These are phyloP conservation scores for Tigriopus japonicus DNA, from an alignment of 1,140 invertebrate genomes.

Conservation along the genomic window DNA sequence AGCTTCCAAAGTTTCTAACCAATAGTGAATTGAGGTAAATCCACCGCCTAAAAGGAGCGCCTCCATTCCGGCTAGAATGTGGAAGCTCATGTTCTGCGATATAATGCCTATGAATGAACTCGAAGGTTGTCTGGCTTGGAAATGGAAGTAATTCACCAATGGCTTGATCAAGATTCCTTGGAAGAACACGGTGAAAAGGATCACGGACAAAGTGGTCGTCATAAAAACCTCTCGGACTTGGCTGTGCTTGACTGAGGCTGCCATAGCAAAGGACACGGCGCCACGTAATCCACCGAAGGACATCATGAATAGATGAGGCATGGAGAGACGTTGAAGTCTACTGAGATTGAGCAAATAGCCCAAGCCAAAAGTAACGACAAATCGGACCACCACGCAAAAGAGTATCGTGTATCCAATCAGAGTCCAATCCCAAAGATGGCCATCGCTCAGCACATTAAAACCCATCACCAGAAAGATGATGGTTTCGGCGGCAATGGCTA, in stretches of 20 bases:
- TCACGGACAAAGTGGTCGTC: conserved; percentile 39
- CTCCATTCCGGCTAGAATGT: no score
- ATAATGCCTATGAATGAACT: no score
- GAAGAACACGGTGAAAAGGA: conserved; percentile 43
- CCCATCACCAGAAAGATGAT: background rate
- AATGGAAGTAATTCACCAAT: no score
- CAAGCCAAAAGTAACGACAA: conserved; percentile 32
- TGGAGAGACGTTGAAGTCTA: conserved; percentile 28
- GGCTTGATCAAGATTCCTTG: conserved; percentile 25
- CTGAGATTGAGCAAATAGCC: conserved; percentile 33
- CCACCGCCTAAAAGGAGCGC: no score
- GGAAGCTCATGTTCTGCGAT: no score
- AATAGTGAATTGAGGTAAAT: no score
- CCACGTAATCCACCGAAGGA: conserved; percentile 44
- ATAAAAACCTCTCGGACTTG: conserved; percentile 33
- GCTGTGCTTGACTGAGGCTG: conserved; percentile 32
- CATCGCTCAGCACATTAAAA: no score
- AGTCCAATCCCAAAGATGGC: no score
- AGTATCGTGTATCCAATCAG: no score
- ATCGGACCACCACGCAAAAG: no score
- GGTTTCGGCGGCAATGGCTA: background rate
- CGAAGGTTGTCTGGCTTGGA: no score
- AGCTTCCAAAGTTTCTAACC: no score
- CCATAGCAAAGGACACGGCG: conserved; percentile 43
- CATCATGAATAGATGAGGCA: conserved; percentile 43